A percentile compares a stretch with the other conserved stretches of the same genome.
Evolutionary conservation across 2,888 invertebrate species (phyloP).

Genomic region (Brachycybe producta): DNA sequence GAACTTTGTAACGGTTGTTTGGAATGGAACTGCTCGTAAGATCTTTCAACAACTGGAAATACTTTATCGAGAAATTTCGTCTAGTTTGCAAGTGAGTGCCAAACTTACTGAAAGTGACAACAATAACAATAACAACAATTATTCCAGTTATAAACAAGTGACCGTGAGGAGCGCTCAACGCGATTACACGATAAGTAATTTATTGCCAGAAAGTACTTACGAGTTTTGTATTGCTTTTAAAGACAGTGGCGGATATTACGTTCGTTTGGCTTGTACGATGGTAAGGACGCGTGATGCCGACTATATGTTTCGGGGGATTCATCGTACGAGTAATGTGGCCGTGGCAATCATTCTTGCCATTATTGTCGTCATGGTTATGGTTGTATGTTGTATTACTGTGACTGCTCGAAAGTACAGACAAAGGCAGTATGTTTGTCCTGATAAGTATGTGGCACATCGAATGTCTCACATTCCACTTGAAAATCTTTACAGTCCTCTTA

Average conservation of each 20-base stretch:
- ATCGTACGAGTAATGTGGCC: slow-evolving; percentile 27
- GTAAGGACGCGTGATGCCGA: slow-evolving; percentile 25
- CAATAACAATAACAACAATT: not conserved
- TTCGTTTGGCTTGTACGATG: slow-evolving; percentile 31
- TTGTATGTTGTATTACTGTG: slow-evolving; percentile 25
- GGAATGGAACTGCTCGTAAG: slow-evolving; percentile 33
- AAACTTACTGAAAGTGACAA: slow-evolving; percentile 19
- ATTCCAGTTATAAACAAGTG: slow-evolving; percentile 21
- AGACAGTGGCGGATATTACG: slow-evolving; percentile 28
- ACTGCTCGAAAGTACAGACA: slow-evolving; percentile 29
- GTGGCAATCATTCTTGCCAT: slow-evolving; percentile 28
- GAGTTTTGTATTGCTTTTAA: slow-evolving; percentile 37
- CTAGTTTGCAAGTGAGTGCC: too few species aligned
- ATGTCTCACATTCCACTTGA: slow-evolving; percentile 35
- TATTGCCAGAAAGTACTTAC: slow-evolving; percentile 34
- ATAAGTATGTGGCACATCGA: slow-evolving; percentile 27
- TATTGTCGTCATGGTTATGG: slow-evolving; percentile 23
- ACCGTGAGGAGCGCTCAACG: slow-evolving; percentile 27
- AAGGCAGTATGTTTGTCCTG: slow-evolving; percentile 32
- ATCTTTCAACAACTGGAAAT: slow-evolving; percentile 30
- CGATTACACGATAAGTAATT: slow-evolving; percentile 33
- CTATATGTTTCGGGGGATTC: slow-evolving; percentile 28
- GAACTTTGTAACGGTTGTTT: slow-evolving; percentile 33
- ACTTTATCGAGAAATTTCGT: slow-evolving; percentile 24
- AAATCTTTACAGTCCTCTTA: slow-evolving; percentile 33